Percentiles rank a stretch among this genome's conserved stretches.
Conservation (phyloP, 1,140 invertebrate species). For the Listronotus bonariensis region DNA sequence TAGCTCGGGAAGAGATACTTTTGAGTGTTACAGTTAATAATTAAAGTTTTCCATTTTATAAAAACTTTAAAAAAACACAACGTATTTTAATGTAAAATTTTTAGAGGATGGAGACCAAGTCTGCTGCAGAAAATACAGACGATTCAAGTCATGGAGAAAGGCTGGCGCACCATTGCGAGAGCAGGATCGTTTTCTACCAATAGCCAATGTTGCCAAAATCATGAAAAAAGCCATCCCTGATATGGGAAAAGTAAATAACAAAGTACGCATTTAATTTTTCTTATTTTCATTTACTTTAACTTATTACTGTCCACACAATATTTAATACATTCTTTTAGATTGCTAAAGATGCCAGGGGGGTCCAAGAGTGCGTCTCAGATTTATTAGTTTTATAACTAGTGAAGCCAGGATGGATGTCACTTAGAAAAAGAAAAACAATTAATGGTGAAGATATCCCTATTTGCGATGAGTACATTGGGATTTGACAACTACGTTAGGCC, state of each 20-base stretch:
- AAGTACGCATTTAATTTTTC: constrained; percentile 36
- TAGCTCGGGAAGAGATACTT: too few species aligned
- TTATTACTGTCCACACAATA: neutral
- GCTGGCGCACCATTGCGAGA: constrained; percentile 69
- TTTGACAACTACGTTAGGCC: constrained; percentile 99
- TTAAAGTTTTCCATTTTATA: too few species aligned
- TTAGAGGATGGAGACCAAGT: constrained; percentile 47
- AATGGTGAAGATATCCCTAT: constrained; percentile 98
- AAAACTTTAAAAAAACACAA: too few species aligned
- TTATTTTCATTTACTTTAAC: neutral
- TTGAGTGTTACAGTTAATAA: too few species aligned
- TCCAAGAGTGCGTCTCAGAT: constrained; percentile 99
- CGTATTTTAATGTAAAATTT: too few species aligned
- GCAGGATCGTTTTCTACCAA: constrained; percentile 95
- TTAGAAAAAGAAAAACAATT: constrained; percentile 98
- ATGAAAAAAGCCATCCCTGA: constrained; percentile 98
- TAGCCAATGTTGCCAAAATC: constrained; percentile 98
- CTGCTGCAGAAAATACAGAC: constrained; percentile 70
- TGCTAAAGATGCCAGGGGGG: constrained; percentile 98
- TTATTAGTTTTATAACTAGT: constrained; percentile 98
- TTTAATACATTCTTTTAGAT: constrained; percentile 66
- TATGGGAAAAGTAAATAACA: constrained; percentile 81
- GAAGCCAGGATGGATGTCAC: constrained; percentile 96
- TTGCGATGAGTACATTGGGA: constrained; percentile 94
- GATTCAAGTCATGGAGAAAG: constrained; percentile 69